A percentile compares a stretch with the other conserved stretches of the same genome.
These are phyloP conservation scores for Coenobita brevimanus DNA, from an alignment of 1,140 invertebrate species.

Conservation along the genomic window DNA sequence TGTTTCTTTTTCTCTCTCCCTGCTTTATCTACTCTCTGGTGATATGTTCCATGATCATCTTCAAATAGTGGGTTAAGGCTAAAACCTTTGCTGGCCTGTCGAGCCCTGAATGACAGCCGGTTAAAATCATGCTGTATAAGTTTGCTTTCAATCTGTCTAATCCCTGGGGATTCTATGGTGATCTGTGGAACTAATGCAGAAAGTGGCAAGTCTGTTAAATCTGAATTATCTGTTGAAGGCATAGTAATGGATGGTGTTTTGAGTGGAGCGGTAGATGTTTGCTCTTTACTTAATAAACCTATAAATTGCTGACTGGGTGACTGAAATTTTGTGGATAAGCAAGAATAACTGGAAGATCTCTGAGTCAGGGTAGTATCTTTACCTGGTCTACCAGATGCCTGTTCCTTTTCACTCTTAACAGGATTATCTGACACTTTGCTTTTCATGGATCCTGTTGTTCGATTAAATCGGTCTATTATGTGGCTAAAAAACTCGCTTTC, in stretches of 20 bases:
- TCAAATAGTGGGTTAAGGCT: constrained; percentile 53
- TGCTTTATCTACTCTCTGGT: background rate
- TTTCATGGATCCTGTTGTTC: background rate
- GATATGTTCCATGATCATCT: background rate
- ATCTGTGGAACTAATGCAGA: constrained; percentile 19
- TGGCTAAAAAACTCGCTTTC: background rate
- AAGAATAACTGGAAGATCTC: too few relatives aligned
- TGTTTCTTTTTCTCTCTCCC: background rate
- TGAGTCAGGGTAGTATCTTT: too few relatives aligned
- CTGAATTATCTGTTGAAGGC: background rate
- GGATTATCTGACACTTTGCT: background rate
- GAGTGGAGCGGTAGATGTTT: background rate
- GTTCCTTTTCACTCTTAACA: background rate
- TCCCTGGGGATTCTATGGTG: constrained; percentile 12
- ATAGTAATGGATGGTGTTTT: background rate
- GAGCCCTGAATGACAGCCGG: constrained; percentile 27
- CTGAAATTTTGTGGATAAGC: too few relatives aligned
- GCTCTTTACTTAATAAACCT: background rate
- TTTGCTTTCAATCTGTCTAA: constrained; percentile 22
- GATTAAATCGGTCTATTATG: background rate
- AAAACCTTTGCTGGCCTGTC: constrained; percentile 23
- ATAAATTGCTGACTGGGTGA: too few relatives aligned
- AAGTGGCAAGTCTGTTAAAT: background rate
- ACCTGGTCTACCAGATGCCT: too few relatives aligned
- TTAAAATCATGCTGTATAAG: constrained; percentile 7